phyloP scores from a whole-genome alignment of 2,113 vertebrate species.

The Syngnathus typhle region DNA sequence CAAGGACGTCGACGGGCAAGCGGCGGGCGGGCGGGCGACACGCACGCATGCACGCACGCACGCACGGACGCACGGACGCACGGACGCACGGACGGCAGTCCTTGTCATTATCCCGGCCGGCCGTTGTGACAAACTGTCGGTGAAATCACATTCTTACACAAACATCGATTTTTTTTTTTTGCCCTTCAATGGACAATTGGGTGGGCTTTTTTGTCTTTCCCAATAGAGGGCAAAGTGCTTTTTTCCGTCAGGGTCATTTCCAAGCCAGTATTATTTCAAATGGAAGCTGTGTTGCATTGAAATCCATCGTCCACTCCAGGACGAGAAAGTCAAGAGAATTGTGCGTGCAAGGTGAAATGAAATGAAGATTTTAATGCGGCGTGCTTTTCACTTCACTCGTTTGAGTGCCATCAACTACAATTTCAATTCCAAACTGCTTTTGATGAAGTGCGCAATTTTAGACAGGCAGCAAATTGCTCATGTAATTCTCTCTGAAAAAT shows the following conservation, averaged over 20 bases:
- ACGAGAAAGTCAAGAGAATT: conserved; percentile 9
- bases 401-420: too few relatives aligned
- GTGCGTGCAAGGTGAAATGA: conserved; percentile 5
- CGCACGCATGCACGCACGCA: too few relatives aligned
- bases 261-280: conserved; percentile 42
- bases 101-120: background rate
- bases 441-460: too few relatives aligned
- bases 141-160: conserved; percentile 19
- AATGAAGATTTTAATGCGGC: background rate
- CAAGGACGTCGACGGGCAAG: conserved; percentile 6
- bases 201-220: conserved; percentile 15
- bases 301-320: conserved; percentile 31
- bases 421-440: too few relatives aligned
- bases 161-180: conserved; percentile 36
- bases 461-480: too few relatives aligned
- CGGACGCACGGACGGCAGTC: background rate
- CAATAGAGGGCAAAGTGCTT: conserved; percentile 15
- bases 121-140: conserved; percentile 15
- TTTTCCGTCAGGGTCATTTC: conserved; percentile 51
- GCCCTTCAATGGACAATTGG: conserved; percentile 2
- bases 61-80: too few relatives aligned
- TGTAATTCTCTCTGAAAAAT: too few relatives aligned
- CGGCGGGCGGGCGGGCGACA: too few relatives aligned
- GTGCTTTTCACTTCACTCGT: too few relatives aligned
- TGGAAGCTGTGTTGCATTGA: conserved; percentile 37